Evolutionary conservation across 2,797 vertebrate genomes (phyloP).

Genomic region (Pseudocheirus occidentalis): DNA sequence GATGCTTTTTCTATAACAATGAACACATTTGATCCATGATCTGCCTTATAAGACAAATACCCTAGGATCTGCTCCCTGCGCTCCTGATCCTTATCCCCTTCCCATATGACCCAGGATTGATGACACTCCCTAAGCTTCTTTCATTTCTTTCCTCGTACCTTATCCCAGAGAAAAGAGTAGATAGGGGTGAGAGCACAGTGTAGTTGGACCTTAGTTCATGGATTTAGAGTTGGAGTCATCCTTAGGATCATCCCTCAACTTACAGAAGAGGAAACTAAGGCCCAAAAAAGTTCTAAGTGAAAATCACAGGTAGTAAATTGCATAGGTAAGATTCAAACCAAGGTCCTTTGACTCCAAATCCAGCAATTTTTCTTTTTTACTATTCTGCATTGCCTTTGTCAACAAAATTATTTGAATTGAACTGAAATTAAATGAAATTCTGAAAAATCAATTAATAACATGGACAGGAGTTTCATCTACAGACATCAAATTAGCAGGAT

Average conservation of each 20-base stretch:
- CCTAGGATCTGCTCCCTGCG: background rate
- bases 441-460: background rate
- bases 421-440: background rate
- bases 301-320: background rate
- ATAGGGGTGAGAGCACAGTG: background rate
- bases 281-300: background rate
- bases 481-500: background rate
- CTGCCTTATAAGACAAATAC: background rate
- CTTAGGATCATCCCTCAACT: background rate
- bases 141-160: background rate
- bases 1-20: background rate
- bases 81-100: background rate
- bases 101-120: background rate
- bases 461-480: background rate
- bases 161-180: background rate
- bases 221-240: background rate
- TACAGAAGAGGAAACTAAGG: background rate
- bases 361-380: background rate
- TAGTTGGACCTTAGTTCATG: background rate
- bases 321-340: background rate
- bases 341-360: background rate
- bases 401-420: background rate
- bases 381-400: background rate
- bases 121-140: background rate
- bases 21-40: background rate